A percentile compares a stretch with the other conserved stretches of the same genome.
phyloP scores from a whole-genome alignment of 2,797 vertebrate species.

The Todus mexicanus region DNA sequence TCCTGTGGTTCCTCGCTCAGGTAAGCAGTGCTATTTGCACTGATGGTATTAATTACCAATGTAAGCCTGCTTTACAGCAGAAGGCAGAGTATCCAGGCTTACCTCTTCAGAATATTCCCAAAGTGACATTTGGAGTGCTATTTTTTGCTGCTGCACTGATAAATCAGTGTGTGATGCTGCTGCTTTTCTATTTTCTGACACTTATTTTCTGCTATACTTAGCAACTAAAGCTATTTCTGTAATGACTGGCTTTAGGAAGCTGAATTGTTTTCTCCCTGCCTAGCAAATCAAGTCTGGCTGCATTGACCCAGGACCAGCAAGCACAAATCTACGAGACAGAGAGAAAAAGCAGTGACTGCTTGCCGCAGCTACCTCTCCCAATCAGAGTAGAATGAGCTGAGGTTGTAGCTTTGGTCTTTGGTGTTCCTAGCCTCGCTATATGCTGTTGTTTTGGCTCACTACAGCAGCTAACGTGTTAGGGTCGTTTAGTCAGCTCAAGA shows the following conservation, averaged over 20 bases:
- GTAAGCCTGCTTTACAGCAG: background rate
- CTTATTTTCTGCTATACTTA: constrained; percentile 52
- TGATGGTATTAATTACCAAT: constrained; percentile 6
- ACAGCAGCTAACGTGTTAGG: background rate
- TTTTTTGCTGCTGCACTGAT: constrained; percentile 34
- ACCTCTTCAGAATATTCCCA: constrained; percentile 39
- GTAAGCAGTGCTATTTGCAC: background rate
- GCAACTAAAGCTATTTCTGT: constrained; percentile 34
- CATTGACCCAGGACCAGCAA: constrained; percentile 17
- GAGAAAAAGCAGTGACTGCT: background rate
- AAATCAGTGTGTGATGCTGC: constrained; percentile 30
- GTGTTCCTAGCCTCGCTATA: background rate
- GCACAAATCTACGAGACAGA: background rate
- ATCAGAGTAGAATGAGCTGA: background rate
- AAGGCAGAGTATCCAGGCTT: background rate
- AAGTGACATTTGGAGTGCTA: constrained; percentile 50
- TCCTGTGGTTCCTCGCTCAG: background rate
- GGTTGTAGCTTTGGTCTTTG: background rate
- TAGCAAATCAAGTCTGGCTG: constrained; percentile 5
- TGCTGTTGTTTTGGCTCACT: background rate
- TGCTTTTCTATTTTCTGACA: constrained; percentile 52
- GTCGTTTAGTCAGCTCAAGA: background rate
- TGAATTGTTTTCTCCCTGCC: constrained; percentile 9
- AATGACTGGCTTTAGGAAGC: constrained; percentile 9
- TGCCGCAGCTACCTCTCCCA: background rate